These are phyloP conservation scores for Myrmecobius fasciatus DNA, from an alignment of 2,113 vertebrate species.

Conservation along the genomic window DNA sequence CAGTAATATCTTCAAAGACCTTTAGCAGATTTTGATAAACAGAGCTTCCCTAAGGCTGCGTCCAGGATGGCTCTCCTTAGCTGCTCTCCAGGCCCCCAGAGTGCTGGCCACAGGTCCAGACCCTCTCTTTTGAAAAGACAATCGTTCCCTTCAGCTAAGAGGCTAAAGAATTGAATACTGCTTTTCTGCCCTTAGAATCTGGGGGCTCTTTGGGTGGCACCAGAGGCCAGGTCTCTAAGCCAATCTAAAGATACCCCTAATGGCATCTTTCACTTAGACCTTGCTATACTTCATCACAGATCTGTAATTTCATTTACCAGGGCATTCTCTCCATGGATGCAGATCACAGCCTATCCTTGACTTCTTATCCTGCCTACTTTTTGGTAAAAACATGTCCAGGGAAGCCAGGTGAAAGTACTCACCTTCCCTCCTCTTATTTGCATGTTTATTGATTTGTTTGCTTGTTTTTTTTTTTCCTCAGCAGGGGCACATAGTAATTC, in stretches of 20 bases:
- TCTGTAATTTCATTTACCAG: not conserved
- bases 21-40: conserved; percentile 35
- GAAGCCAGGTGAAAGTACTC: not conserved
- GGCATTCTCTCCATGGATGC: not conserved
- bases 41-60: conserved; percentile 44
- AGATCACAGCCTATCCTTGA: not conserved
- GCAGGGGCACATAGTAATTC: not conserved
- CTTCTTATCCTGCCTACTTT: not conserved
- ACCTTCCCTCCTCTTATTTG: not conserved
- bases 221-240: not conserved
- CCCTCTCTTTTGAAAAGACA: not conserved
- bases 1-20: conserved; percentile 60
- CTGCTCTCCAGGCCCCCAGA: not conserved
- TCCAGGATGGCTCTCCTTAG: conserved; percentile 42
- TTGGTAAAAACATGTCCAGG: not conserved
- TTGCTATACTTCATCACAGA: not conserved
- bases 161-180: not conserved
- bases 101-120: not conserved
- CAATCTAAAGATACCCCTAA: not conserved
- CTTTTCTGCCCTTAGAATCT: not conserved
- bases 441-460: too few species aligned
- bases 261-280: not conserved
- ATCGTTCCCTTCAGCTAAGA: not conserved
- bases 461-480: not conserved
- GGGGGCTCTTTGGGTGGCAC: not conserved